Base-by-base conservation (phyloP, 2,888 invertebrate genomes). In the Pocota personata region DNA sequence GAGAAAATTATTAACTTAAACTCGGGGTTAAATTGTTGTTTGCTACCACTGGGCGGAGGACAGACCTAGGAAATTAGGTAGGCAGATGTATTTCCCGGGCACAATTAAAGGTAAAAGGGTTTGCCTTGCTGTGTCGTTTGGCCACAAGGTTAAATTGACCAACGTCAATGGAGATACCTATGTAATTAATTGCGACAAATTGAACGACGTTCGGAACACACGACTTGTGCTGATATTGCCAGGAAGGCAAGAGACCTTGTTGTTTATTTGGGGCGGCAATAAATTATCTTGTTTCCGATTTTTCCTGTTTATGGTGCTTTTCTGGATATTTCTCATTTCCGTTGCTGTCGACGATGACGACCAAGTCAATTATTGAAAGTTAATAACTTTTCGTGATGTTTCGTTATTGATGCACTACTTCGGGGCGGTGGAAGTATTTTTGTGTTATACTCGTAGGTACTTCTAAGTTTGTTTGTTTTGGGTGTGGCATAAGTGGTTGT, bases 111-210 rank as follows among this genome's bases (percentile, higher is more conserved):
- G 24, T 12, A 24, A 69, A 86, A 82, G 86, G 82, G 76, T 86
- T 82, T 57, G 76, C 32, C 57, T 43, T 40, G 43, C 50, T 27
- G 37, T 57, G 35, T 46, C 46, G 52, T 66, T 58, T 37, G 80
- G 71, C 66, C 76, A 77, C 71, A 67, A 72, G 58, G 80, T 72
- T 76, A 76, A 86, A 76, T 86, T 82, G 86, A 82, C 86, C 82
- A 82, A 82, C 82, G 82, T 48, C 73, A 30, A 27, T 4, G 55
- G 52, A 72, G 50, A 58, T 58, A 77, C 50, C 89, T 90, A 90
- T 89, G 91, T 90, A 91, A 90, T 91, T 91, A 91, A 92, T 91
- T 92, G 92, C 90, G 90, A 90, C 91, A 92, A 92, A 92, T 90
- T 92, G 92, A 91, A 91, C 92, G 92, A 64, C 91, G 92, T 88